phyloP scores from a whole-genome alignment of 2,797 vertebrate species.

The Furcifer pardalis region DNA sequence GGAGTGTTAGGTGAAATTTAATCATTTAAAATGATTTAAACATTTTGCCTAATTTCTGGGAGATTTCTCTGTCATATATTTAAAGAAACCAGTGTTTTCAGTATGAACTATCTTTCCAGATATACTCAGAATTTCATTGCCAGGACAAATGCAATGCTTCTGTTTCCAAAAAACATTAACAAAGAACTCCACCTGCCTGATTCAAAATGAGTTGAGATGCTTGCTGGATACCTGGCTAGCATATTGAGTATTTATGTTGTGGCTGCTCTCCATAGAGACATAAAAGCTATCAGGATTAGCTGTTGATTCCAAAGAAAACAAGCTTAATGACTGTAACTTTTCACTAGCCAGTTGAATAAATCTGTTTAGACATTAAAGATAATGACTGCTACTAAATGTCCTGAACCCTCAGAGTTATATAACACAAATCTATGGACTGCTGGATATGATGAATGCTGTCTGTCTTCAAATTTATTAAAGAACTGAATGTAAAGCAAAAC shows the following conservation, averaged over 20 bases:
- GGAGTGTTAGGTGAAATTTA: not conserved
- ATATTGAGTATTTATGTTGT: conserved; percentile 31
- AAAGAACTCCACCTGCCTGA: conserved; percentile 12
- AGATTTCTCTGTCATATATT: not conserved
- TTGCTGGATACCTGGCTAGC: not conserved
- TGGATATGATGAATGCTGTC: conserved; percentile 67
- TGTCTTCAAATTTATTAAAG: conserved; percentile 59
- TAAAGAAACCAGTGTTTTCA: not conserved
- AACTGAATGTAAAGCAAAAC: conserved; percentile 69
- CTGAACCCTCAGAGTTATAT: conserved; percentile 59
- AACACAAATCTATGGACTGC: conserved; percentile 29
- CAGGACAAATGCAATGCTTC: not conserved
- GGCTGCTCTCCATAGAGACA: conserved; percentile 32
- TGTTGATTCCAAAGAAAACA: conserved; percentile 61
- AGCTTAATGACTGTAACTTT: conserved; percentile 52
- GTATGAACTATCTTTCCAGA: not conserved
- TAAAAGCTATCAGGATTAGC: conserved; percentile 46
- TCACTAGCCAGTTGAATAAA: conserved; percentile 54
- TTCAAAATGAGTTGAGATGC: conserved; percentile 18
- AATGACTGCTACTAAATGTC: conserved; percentile 59
- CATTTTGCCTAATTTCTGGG: not conserved
- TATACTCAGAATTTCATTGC: not conserved
- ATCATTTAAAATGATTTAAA: not conserved
- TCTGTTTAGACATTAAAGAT: conserved; percentile 56
- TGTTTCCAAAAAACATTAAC: conserved; percentile 7